Evolutionary conservation across 2,113 vertebrate genomes (phyloP).

Genomic region (Pogonocichla stellata): DNA sequence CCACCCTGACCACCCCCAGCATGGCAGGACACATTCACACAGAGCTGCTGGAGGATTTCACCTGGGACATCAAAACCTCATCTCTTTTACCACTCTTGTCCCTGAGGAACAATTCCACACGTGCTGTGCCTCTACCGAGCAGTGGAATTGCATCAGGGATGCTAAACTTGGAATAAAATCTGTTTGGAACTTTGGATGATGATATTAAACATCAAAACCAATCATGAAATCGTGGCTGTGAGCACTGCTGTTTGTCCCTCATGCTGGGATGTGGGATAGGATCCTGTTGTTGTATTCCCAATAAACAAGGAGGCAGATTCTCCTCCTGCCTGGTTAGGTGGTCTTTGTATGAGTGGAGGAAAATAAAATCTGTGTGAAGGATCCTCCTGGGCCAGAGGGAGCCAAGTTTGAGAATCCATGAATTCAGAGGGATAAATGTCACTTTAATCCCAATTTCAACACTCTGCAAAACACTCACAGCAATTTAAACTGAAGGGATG

Average conservation of each 20-base stretch:
- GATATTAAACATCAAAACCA: neutral
- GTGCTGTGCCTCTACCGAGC: neutral
- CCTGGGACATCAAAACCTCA: neutral
- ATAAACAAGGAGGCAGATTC: slow-evolving; percentile 28
- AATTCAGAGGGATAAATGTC: neutral
- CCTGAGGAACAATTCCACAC: neutral
- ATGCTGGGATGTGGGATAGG: neutral
- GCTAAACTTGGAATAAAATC: neutral
- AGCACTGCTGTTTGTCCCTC: neutral
- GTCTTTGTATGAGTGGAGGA: neutral
- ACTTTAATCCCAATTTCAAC: neutral
- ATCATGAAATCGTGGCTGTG: rapidly evolving
- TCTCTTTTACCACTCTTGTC: neutral
- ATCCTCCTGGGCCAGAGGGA: neutral
- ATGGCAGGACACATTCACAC: neutral
- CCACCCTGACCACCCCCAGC: neutral
- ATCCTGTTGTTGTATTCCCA: slow-evolving; percentile 8
- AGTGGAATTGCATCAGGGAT: neutral
- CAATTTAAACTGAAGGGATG: neutral
- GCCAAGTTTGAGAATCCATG: neutral
- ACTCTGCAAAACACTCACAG: neutral
- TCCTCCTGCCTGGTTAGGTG: neutral
- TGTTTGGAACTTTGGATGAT: neutral
- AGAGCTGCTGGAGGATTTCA: neutral
- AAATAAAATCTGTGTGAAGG: neutral